Evolutionary conservation across 2,888 invertebrate species (phyloP).

Genomic region (Cheilosia vulpina): DNA sequence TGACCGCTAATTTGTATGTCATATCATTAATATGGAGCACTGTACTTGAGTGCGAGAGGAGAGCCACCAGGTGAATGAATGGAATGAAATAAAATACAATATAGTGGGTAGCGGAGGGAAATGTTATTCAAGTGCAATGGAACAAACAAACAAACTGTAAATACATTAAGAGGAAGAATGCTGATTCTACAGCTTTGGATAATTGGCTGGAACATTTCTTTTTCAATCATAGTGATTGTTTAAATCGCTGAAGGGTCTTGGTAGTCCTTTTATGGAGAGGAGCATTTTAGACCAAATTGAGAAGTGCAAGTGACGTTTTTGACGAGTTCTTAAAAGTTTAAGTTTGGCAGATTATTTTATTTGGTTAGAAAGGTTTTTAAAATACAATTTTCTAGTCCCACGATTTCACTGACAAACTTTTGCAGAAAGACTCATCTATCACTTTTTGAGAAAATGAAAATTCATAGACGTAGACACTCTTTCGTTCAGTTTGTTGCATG

Average conservation of each 20-base stretch:
- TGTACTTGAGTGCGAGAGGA: conserved; percentile 26
- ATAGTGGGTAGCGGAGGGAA: not conserved
- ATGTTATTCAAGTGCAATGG: not conserved
- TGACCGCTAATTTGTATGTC: conserved; percentile 62
- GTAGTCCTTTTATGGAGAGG: not conserved
- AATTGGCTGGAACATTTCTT: conserved; percentile 4
- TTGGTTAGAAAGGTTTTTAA: too few species aligned
- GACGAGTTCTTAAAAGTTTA: too few species aligned
- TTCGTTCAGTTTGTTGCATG: too few species aligned
- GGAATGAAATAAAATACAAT: conserved; percentile 50
- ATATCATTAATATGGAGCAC: conserved; percentile 49
- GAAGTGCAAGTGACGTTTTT: not conserved
- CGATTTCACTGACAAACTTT: too few species aligned
- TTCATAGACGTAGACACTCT: too few species aligned
- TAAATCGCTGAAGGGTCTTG: not conserved
- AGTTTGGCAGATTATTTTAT: too few species aligned
- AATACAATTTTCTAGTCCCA: too few species aligned
- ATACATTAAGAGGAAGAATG: not conserved
- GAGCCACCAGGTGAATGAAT: conserved; percentile 14
- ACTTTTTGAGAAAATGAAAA: too few species aligned
- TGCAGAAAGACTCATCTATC: too few species aligned
- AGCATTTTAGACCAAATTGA: too few species aligned
- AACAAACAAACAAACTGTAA: not conserved
- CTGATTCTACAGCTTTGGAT: conserved; percentile 38
- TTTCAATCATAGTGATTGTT: not conserved